These are phyloP conservation scores for Ichneumoninae sp. DNA, from an alignment of 2,888 invertebrate species.

Conservation along the genomic window DNA sequence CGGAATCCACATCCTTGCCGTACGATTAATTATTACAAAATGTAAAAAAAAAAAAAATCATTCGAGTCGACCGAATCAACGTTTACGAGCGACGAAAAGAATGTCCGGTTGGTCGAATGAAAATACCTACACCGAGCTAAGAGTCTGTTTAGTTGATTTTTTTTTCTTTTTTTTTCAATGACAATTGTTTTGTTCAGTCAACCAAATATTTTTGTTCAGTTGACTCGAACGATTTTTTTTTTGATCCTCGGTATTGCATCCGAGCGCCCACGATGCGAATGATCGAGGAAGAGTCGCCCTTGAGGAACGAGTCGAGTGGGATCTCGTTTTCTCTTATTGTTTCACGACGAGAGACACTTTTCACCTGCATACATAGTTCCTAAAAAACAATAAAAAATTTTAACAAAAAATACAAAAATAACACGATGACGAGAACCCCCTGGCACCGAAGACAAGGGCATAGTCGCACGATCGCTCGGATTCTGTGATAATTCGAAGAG, in stretches of 20 bases:
- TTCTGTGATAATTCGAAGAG: constrained; percentile 59
- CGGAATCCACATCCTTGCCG: constrained; percentile 10
- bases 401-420: constrained; percentile 30
- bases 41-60: no score
- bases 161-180: neutral
- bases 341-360: neutral
- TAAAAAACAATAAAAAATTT: constrained; percentile 21
- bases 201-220: no score
- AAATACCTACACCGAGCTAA: no score
- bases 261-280: neutral
- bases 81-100: no score
- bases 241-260: neutral
- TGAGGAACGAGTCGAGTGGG: neutral
- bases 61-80: no score
- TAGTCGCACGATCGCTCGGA: constrained; percentile 42
- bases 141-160: neutral
- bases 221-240: no score
- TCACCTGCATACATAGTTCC: constrained; percentile 54
- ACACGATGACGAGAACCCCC: constrained; percentile 39
- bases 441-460: constrained; percentile 21
- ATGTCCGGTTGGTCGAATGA: no score
- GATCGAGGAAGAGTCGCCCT: constrained; percentile 5
- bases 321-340: constrained; percentile 18
- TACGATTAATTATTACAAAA: no score
- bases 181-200: neutral